Evolutionary conservation across 1,140 invertebrate genomes (phyloP).

Genomic region (Brachionus asplanchnoidis): DNA sequence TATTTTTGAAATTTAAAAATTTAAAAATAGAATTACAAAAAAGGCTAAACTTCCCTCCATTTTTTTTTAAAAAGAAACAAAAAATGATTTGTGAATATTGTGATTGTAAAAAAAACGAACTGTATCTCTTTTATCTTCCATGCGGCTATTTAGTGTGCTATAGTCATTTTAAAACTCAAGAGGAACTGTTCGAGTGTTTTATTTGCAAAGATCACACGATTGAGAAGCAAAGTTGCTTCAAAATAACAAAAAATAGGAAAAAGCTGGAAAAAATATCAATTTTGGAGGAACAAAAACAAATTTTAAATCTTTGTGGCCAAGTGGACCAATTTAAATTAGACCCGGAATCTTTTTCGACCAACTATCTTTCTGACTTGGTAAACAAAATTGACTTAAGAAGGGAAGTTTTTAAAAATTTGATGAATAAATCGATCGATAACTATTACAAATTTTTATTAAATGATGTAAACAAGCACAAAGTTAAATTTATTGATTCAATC

Average conservation of each 20-base stretch:
- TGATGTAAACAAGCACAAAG: too few species aligned
- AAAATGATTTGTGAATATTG: not conserved
- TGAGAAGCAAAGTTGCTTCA: not conserved
- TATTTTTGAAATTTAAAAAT: too few species aligned
- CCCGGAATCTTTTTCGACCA: not conserved
- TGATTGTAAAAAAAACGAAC: not conserved
- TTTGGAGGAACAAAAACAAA: not conserved
- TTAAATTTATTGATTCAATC: too few species aligned
- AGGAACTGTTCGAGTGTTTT: not conserved
- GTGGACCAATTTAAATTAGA: not conserved
- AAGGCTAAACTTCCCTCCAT: too few species aligned
- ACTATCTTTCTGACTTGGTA: too few species aligned
- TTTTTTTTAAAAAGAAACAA: too few species aligned
- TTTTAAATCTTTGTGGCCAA: not conserved
- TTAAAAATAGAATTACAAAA: too few species aligned
- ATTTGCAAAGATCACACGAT: not conserved
- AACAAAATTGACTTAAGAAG: too few species aligned
- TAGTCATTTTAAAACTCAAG: not conserved
- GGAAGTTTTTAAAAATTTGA: too few species aligned
- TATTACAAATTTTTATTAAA: too few species aligned
- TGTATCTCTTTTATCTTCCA: not conserved
- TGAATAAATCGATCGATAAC: too few species aligned
- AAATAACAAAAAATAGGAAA: not conserved
- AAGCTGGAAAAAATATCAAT: not conserved
- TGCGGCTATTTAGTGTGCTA: not conserved